phyloP scores from a whole-genome alignment of 2,888 invertebrate genomes.

The Scaptomyza parva region DNA sequence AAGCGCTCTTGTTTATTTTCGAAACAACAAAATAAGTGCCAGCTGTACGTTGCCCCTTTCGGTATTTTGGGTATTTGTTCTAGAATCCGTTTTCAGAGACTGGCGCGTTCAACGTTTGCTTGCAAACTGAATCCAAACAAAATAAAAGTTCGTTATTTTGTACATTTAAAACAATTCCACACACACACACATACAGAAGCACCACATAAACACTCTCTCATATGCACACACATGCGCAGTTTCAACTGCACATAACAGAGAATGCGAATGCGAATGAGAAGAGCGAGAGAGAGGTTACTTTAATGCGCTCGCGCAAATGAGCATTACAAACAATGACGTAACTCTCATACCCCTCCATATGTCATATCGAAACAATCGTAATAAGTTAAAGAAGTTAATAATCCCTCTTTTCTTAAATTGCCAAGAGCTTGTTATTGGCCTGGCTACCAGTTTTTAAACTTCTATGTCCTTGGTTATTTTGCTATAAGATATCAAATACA shows the following conservation, averaged over 20 bases:
- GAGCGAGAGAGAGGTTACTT: conserved; percentile 30
- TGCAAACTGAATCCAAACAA: conserved; percentile 72
- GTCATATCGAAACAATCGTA: conserved; percentile 10
- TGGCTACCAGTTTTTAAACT: too few relatives aligned
- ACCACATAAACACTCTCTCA: not conserved
- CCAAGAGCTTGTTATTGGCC: too few relatives aligned
- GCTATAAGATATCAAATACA: too few relatives aligned
- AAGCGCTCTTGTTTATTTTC: conserved; percentile 42
- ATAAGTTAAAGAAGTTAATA: not conserved
- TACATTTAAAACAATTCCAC: conserved; percentile 33
- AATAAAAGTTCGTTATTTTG: conserved; percentile 58
- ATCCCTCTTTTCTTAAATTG: not conserved
- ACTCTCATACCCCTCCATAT: conserved; percentile 17
- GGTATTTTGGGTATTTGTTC: conserved; percentile 11
- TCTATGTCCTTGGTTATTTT: too few relatives aligned
- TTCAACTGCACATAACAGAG: not conserved
- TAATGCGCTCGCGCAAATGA: conserved; percentile 61
- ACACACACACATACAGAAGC: conserved; percentile 3
- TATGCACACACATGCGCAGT: conserved; percentile 26
- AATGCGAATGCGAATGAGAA: conserved; percentile 2
- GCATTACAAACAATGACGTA: conserved; percentile 51
- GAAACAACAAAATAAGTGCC: conserved; percentile 49
- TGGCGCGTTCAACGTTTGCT: conserved; percentile 75
- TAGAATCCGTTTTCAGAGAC: conserved; percentile 52
- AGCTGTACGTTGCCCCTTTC: conserved; percentile 27